A percentile compares a stretch with the other conserved stretches of the same genome.
These are phyloP conservation scores for Plebejus anna DNA, from an alignment of 2,888 invertebrate genomes.

Conservation along the genomic window DNA sequence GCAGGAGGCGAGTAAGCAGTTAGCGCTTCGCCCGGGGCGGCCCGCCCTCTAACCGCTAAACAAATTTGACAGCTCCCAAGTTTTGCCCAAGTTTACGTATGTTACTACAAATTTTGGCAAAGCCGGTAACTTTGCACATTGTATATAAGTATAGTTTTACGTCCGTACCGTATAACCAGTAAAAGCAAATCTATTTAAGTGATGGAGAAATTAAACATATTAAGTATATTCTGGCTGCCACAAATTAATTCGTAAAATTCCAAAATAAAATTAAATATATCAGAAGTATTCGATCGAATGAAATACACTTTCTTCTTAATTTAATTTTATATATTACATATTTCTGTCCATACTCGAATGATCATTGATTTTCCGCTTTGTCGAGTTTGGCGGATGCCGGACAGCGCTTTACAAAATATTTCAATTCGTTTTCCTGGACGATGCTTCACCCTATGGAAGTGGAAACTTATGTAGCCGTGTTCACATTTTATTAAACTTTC, in stretches of 20 bases:
- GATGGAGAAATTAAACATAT: not conserved
- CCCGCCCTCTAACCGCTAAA: slow-evolving; percentile 74
- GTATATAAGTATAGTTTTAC: not conserved
- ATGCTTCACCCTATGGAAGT: slow-evolving; percentile 50
- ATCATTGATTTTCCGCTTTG: slow-evolving; percentile 46
- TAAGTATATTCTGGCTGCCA: not conserved
- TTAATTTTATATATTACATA: slow-evolving; percentile 35
- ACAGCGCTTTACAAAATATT: slow-evolving; percentile 46
- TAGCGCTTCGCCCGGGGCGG: slow-evolving; percentile 72
- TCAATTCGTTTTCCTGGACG: slow-evolving; percentile 46
- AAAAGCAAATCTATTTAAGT: not conserved
- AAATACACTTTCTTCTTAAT: not conserved
- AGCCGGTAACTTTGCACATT: not conserved
- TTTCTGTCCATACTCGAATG: slow-evolving; percentile 39
- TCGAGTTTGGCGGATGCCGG: slow-evolving; percentile 48
- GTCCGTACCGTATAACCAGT: not conserved
- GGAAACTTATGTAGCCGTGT: slow-evolving; percentile 48
- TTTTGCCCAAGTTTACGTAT: slow-evolving; percentile 70
- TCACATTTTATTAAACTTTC: slow-evolving; percentile 58
- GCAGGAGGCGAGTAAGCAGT: slow-evolving; percentile 73
- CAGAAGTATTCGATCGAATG: not conserved
- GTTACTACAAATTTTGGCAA: slow-evolving; percentile 51
- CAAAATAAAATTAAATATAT: not conserved
- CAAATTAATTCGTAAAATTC: not conserved
- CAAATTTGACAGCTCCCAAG: slow-evolving; percentile 78